A percentile compares a stretch with the other conserved stretches of the same genome.
Conservation (phyloP, 2,113 vertebrate species). For the Tor tambroides region DNA sequence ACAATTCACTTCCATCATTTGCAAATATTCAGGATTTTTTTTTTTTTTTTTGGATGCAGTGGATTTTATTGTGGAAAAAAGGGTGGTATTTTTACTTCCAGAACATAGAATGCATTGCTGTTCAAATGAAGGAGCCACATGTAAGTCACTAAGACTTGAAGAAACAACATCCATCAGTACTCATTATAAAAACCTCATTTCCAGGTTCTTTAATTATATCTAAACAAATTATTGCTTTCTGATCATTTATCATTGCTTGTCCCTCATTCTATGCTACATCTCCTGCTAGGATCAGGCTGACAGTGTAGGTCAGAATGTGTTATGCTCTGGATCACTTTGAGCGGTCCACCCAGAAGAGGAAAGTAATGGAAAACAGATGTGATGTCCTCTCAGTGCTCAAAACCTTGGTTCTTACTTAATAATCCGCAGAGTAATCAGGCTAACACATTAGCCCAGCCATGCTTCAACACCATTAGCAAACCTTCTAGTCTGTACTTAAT, state of each 20-base stretch:
- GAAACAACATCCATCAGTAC: neutral
- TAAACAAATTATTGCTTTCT: neutral
- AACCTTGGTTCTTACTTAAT: conserved; percentile 10
- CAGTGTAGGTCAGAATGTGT: conserved; percentile 12
- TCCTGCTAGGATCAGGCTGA: conserved; percentile 12
- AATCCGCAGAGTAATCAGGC: conserved; percentile 15
- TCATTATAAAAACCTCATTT: neutral
- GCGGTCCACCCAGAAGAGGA: conserved; percentile 22
- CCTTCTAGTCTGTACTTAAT: conserved; percentile 25
- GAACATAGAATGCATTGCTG: neutral
- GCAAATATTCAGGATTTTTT: neutral
- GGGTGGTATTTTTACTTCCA: neutral
- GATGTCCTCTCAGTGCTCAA: neutral
- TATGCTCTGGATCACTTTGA: conserved; percentile 6
- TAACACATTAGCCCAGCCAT: conserved; percentile 19
- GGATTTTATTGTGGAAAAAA: neutral
- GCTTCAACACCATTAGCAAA: conserved; percentile 9
- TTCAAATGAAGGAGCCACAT: neutral
- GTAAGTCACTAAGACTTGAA: neutral
- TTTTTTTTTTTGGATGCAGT: neutral
- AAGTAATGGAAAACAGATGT: conserved; percentile 55
- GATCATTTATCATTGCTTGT: neutral
- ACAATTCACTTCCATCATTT: neutral
- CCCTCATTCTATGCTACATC: neutral
- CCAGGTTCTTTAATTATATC: neutral